Conservation (phyloP, 2,113 vertebrate genomes). For the Aphelocoma coerulescens region DNA sequence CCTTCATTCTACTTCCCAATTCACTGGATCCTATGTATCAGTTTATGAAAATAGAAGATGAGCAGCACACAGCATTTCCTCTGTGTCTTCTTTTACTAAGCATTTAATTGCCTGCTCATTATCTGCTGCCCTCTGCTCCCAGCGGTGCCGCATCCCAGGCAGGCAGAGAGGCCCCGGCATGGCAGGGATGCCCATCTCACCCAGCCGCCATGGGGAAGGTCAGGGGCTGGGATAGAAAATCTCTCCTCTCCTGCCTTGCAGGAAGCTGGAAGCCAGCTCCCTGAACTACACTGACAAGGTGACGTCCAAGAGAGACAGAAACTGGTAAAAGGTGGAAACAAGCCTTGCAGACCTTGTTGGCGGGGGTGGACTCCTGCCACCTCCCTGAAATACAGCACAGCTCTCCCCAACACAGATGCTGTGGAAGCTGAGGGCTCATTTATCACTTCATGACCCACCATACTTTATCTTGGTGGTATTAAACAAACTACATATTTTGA, state of each 20-base stretch:
- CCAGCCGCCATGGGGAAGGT: accelerated
- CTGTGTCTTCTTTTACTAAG: background rate
- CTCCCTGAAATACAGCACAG: background rate
- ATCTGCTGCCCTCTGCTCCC: background rate
- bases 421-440: background rate
- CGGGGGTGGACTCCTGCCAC: accelerated
- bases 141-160: accelerated
- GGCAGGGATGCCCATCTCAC: accelerated
- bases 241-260: background rate
- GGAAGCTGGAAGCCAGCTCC: background rate
- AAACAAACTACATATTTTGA: background rate
- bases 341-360: background rate
- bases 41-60: background rate
- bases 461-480: background rate
- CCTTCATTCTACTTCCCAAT: background rate
- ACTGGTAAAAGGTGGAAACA: background rate
- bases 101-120: background rate
- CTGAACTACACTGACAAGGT: accelerated
- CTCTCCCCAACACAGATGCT: accelerated
- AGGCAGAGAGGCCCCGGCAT: accelerated
- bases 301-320: background rate
- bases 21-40: background rate
- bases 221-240: background rate
- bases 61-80: background rate
- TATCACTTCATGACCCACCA: accelerated